Base-by-base conservation (phyloP, 2,797 vertebrate species). In the Gallirallus australis region DNA sequence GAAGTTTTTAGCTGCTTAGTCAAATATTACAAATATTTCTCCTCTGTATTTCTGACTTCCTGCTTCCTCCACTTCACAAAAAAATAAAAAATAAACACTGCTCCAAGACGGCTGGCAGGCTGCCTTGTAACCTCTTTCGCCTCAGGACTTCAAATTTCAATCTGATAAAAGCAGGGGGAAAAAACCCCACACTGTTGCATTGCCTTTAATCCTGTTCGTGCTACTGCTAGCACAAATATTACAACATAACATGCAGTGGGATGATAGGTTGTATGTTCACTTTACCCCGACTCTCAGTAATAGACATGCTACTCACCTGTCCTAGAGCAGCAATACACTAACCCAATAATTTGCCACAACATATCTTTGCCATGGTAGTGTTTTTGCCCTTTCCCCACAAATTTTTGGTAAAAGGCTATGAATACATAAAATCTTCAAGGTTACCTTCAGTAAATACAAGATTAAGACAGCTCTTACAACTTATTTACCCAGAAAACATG, bases 61-160 rank as follows among this genome's bases (percentile, higher is more conserved):
- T 70, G 76, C 73, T 86, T 96, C 77, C 80, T 90, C 14, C 40
- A 65, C 45, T 85, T 91, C 54, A 79, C 33, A 23, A 84, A 45
- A 75, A 47, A 47, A 23, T 6, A 47, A 47, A 20, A 21, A 47
- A 20, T 11, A 89, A 70, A 20, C 7, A 45, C 47, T 39, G n/a
- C 25, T 82, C 47, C 80, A 56, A 47, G 8, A 82, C 52, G 27
- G 42, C 66, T 60, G 54, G 31, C 77, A 82, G 21, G 24, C 50
- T 80, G 71, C 33, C 35, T 75, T 75, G 50, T 47, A 73, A 59
- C 30, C 27, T 69, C 59, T 31, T 68, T 15, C 28, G 2, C 18
- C n/a, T 57, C 24, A 65, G 30, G 31, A 71, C 28, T 88, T 87
- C 11, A 81, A 72, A 78, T 19, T 71, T 63, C 54, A 80, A 25